phyloP scores from a whole-genome alignment of 2,113 vertebrate species.

The Macquaria australasica region DNA sequence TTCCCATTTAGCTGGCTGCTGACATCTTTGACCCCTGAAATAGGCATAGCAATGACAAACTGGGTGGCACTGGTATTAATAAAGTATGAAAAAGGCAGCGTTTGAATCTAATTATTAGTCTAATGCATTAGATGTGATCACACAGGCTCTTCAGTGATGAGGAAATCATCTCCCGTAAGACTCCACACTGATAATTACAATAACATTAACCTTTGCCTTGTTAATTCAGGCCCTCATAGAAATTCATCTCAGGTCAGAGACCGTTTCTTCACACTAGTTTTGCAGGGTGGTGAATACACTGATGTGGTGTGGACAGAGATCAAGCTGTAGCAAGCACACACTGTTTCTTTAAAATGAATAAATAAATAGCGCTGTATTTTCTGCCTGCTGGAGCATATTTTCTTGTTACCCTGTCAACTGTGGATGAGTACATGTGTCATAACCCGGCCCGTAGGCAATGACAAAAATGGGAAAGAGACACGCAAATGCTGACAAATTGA shows the following conservation, averaged over 20 bases:
- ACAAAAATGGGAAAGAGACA: not conserved
- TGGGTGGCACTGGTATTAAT: conserved; percentile 72
- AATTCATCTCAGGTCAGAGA: conserved; percentile 72
- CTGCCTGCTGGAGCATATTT: conserved; percentile 35
- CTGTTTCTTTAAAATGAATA: conserved; percentile 48
- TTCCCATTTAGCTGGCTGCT: conserved; percentile 68
- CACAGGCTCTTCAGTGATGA: conserved; percentile 76
- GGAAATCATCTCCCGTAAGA: conserved; percentile 76
- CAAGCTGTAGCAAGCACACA: conserved; percentile 20
- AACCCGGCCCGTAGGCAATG: not conserved
- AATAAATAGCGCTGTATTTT: conserved; percentile 31
- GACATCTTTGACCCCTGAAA: conserved; percentile 79
- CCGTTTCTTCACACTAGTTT: conserved; percentile 66
- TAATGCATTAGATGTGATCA: conserved; percentile 85
- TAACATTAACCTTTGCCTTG: conserved; percentile 86
- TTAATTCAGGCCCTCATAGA: conserved; percentile 76
- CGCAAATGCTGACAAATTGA: not conserved
- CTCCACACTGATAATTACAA: conserved; percentile 83
- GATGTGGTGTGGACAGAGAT: conserved; percentile 47
- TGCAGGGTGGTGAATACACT: conserved; percentile 25
- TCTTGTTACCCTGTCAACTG: conserved; percentile 42
- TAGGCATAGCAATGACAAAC: conserved; percentile 79
- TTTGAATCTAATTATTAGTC: conserved; percentile 84
- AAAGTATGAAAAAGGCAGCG: conserved; percentile 79
- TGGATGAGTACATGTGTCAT: conserved; percentile 4